These are phyloP conservation scores for Platycnemis pennipes DNA, from an alignment of 2,888 invertebrate species.

Conservation along the genomic window DNA sequence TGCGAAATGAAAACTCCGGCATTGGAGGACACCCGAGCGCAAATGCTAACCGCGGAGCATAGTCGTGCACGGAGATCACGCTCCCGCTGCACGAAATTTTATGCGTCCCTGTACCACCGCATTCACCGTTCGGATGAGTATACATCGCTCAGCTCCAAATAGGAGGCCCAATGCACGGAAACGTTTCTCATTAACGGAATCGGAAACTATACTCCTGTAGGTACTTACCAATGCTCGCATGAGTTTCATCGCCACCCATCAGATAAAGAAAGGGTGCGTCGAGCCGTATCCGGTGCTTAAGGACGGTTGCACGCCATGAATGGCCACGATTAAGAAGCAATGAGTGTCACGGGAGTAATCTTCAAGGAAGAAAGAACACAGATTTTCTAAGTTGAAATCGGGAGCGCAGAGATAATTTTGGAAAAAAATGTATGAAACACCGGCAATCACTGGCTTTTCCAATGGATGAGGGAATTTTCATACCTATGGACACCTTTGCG, in stretches of 20 bases:
- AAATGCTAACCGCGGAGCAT: neutral
- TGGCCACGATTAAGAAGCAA: neutral
- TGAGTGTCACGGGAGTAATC: neutral
- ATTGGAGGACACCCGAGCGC: neutral
- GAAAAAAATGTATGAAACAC: neutral
- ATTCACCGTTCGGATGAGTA: neutral
- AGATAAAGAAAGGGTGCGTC: neutral
- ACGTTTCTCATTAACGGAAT: neutral
- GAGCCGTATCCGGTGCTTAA: neutral
- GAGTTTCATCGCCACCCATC: neutral
- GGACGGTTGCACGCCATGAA: neutral
- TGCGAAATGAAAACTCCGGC: neutral
- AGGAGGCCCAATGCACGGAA: neutral
- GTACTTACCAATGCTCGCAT: neutral
- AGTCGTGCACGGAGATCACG: neutral
- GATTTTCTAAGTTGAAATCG: neutral
- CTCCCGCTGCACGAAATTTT: neutral
- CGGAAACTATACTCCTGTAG: neutral
- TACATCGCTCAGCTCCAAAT: too few relatives aligned
- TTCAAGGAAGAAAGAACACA: neutral
- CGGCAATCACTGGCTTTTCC: neutral
- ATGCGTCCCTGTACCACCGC: neutral
- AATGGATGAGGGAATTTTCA: neutral
- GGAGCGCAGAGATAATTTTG: neutral
- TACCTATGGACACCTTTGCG: too few relatives aligned